phyloP scores from a whole-genome alignment of 1,140 invertebrate species.

The Antheraea pernyi region DNA sequence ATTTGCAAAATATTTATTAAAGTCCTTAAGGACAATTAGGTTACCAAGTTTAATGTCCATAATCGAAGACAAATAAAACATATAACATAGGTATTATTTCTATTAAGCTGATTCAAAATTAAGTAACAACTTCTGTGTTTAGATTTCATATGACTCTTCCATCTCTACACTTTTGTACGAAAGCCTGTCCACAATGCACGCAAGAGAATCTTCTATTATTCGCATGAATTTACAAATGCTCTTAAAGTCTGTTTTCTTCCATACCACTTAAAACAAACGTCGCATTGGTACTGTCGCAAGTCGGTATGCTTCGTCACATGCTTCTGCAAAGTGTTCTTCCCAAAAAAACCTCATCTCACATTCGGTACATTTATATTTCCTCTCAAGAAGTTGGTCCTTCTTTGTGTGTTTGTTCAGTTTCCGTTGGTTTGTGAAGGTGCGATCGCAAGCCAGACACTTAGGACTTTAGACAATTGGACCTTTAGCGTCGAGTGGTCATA shows the following conservation, averaged over 20 bases:
- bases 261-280: constrained; percentile 80
- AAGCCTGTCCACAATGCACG: constrained; percentile 43
- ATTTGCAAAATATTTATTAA: too few relatives aligned
- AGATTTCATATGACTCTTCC: constrained; percentile 15
- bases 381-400: constrained; percentile 31
- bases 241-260: constrained; percentile 80
- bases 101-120: too few relatives aligned
- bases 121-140: too few relatives aligned
- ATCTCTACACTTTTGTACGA: constrained; percentile 66
- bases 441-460: constrained; percentile 47
- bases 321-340: constrained; percentile 41
- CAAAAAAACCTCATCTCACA: constrained; percentile 49
- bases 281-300: constrained; percentile 76
- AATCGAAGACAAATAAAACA: too few relatives aligned
- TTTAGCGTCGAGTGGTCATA: too few relatives aligned
- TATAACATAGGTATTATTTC: too few relatives aligned
- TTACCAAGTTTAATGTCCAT: too few relatives aligned
- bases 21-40: too few relatives aligned
- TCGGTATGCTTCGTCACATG: constrained; percentile 79
- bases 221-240: constrained; percentile 79
- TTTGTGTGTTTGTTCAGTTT: constrained; percentile 21
- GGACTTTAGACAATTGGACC: too few relatives aligned
- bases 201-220: constrained; percentile 51
- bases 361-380: constrained; percentile 39
- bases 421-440: constrained; percentile 17